These are phyloP conservation scores for Trichopria drosophilae DNA, from an alignment of 2,888 invertebrate species.

Conservation along the genomic window DNA sequence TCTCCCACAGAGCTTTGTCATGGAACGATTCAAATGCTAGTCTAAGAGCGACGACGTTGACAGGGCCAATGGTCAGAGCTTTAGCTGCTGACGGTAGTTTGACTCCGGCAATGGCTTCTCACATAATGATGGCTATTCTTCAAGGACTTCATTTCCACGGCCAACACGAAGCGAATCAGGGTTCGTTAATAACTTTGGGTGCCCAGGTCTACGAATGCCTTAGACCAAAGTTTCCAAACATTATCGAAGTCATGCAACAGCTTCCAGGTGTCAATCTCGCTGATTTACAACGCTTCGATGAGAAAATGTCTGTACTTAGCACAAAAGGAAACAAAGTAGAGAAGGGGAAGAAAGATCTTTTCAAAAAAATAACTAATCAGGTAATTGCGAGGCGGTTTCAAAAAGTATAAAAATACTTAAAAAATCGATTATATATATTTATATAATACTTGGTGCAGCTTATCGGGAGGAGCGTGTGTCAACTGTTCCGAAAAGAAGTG, in stretches of 20 bases:
- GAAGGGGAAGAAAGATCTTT: constrained; percentile 87
- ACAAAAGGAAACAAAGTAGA: constrained; percentile 80
- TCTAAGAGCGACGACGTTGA: constrained; percentile 75
- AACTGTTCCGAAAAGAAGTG: constrained; percentile 85
- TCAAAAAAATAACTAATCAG: constrained; percentile 83
- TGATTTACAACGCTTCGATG: constrained; percentile 83
- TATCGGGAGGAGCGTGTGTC: constrained; percentile 82
- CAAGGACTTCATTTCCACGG: constrained; percentile 84
- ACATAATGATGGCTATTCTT: constrained; percentile 77
- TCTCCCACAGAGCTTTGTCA: constrained; percentile 64
- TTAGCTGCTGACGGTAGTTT: constrained; percentile 68
- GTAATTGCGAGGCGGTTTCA: too few species aligned
- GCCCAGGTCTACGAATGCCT: constrained; percentile 84
- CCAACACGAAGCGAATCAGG: constrained; percentile 87
- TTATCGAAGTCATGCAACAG: constrained; percentile 69
- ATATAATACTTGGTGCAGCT: constrained; percentile 62
- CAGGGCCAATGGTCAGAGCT: constrained; percentile 72
- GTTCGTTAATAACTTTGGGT: constrained; percentile 76
- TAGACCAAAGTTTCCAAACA: constrained; percentile 74
- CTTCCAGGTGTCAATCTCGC: constrained; percentile 81
- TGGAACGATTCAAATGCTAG: constrained; percentile 88
- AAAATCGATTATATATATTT: constrained; percentile 5
- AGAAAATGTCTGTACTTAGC: constrained; percentile 71
- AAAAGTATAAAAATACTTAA: not conserved
- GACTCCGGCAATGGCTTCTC: constrained; percentile 69